Conservation (phyloP, 2,888 invertebrate species). For the Apantesis nais region DNA sequence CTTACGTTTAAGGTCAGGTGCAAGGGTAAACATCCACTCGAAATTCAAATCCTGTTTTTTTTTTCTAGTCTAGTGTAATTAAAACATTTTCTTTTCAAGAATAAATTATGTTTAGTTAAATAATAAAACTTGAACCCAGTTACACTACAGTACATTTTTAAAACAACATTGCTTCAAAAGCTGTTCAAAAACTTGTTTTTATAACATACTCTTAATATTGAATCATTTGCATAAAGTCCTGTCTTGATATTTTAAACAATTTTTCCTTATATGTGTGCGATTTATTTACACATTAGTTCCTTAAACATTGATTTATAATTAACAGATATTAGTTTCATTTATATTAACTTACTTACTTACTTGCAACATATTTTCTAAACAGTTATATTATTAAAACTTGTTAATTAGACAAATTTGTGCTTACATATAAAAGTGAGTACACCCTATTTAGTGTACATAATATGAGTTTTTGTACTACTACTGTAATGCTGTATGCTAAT, state of each 20-base stretch:
- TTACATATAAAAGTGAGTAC: not conserved
- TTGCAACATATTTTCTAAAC: not conserved
- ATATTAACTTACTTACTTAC: not conserved
- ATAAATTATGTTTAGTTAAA: not conserved
- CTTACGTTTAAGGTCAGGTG: constrained; percentile 7
- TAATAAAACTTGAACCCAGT: no score
- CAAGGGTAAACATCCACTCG: constrained; percentile 20
- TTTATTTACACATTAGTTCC: not conserved
- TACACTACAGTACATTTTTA: not conserved
- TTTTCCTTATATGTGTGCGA: not conserved
- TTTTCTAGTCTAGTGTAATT: not conserved
- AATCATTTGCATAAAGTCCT: not conserved
- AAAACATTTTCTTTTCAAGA: not conserved
- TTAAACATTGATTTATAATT: not conserved
- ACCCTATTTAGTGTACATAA: not conserved
- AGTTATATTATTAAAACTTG: not conserved
- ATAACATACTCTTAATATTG: not conserved
- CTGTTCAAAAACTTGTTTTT: not conserved
- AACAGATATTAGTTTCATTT: not conserved
- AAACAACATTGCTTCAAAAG: not conserved
- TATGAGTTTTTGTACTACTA: not conserved
- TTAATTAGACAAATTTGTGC: not conserved
- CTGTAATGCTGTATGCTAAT: not conserved
- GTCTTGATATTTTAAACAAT: not conserved
- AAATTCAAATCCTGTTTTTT: not conserved